Conservation (phyloP, 2,113 vertebrate genomes). For the Agelaius tricolor region DNA sequence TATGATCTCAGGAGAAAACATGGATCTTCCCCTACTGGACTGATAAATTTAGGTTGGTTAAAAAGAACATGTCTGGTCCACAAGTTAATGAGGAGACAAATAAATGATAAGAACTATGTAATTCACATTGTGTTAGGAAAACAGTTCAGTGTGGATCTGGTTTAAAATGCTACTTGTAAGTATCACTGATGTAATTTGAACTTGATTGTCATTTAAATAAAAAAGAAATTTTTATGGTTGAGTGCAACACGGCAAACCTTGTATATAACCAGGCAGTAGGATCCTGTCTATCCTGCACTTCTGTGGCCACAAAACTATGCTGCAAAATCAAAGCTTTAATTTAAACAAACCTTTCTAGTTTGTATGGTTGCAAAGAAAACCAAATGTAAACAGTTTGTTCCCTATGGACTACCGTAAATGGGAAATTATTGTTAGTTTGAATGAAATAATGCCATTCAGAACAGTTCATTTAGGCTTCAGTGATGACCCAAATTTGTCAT, state of each 20-base stretch:
- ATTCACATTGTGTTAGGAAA: background rate
- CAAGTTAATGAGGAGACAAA: background rate
- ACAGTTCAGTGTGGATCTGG: background rate
- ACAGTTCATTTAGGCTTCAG: background rate
- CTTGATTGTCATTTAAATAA: background rate
- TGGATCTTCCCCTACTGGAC: background rate
- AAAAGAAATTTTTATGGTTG: background rate
- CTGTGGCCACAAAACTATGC: background rate
- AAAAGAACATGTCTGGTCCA: background rate
- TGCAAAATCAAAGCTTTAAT: slow-evolving; percentile 24
- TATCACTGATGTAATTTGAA: background rate
- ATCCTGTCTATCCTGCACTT: background rate
- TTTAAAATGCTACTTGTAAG: background rate
- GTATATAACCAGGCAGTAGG: background rate
- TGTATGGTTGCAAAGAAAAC: slow-evolving; percentile 7
- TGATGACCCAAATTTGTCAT: background rate
- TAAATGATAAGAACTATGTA: background rate
- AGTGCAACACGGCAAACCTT: background rate
- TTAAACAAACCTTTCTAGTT: slow-evolving; percentile 25
- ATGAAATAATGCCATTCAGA: background rate
- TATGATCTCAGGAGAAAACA: background rate
- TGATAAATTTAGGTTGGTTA: background rate
- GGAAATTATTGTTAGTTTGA: background rate
- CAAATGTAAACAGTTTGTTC: background rate
- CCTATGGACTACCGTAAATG: background rate